phyloP scores from a whole-genome alignment of 1,140 invertebrate genomes.

The Linepithema humile region DNA sequence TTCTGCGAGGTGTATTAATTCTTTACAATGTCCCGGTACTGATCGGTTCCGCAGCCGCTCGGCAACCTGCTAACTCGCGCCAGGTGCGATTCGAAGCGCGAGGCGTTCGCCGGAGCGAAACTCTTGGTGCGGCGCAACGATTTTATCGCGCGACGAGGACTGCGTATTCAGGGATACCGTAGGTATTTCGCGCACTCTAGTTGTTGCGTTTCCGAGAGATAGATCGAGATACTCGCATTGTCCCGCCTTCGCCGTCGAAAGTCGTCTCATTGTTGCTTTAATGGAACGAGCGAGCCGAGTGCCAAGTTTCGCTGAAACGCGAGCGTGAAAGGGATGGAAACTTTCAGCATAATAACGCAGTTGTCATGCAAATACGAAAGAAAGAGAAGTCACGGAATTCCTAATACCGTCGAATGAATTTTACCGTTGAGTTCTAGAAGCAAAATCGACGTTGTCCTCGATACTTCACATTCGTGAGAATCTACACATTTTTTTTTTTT shows the following conservation, averaged over 20 bases:
- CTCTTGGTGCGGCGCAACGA: conserved; percentile 41
- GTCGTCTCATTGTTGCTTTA: conserved; percentile 36
- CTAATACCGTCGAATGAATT: not conserved
- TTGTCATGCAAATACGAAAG: conserved; percentile 42
- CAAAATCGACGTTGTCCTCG: not conserved
- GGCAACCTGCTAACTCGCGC: conserved; percentile 53
- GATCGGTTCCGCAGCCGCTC: conserved; percentile 21
- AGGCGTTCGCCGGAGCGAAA: conserved; percentile 58
- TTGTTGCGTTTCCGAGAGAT: conserved; percentile 16
- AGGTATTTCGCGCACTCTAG: conserved; percentile 38
- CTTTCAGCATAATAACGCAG: conserved; percentile 18
- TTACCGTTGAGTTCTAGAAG: not conserved
- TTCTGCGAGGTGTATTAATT: conserved; percentile 34
- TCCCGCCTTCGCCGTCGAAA: conserved; percentile 25
- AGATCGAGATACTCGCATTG: conserved; percentile 41
- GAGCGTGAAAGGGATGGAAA: conserved; percentile 33
- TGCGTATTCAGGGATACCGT: conserved; percentile 48
- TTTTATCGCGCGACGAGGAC: conserved; percentile 54
- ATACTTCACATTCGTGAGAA: not conserved
- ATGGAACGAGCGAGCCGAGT: conserved; percentile 45
- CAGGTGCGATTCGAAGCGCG: conserved; percentile 66
- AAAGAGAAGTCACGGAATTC: conserved; percentile 3
- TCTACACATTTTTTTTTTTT: not conserved
- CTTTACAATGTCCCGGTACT: conserved; percentile 10
- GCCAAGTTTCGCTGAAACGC: conserved; percentile 40